These are phyloP conservation scores for Eledone cirrhosa DNA, from an alignment of 2,888 invertebrate genomes.

Conservation along the genomic window DNA sequence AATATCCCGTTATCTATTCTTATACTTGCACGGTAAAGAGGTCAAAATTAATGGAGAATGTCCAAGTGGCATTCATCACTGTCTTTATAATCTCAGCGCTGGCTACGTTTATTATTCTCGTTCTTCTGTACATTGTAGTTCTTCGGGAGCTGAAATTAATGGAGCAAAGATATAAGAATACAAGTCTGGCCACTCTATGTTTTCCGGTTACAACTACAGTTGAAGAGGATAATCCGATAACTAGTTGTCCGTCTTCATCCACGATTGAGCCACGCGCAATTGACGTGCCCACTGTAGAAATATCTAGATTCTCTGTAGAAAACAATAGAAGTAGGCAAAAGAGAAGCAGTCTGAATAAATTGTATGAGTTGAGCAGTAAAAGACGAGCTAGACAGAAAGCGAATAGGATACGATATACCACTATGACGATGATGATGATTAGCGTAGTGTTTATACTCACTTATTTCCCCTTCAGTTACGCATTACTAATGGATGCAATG, in stretches of 20 bases:
- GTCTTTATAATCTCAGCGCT: not conserved
- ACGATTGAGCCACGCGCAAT: too few species aligned
- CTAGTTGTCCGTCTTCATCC: too few species aligned
- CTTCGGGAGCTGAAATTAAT: not conserved
- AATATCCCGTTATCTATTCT: not conserved
- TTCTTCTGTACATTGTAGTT: not conserved
- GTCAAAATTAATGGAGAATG: not conserved
- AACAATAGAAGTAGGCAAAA: too few species aligned
- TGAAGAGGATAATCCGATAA: too few species aligned
- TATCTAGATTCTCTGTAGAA: too few species aligned
- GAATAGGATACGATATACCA: not conserved
- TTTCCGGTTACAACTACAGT: too few species aligned
- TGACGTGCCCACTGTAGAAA: too few species aligned
- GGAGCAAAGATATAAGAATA: too few species aligned
- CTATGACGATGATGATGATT: constrained; percentile 26
- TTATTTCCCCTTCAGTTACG: not conserved
- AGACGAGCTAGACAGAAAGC: not conserved
- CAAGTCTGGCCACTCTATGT: too few species aligned
- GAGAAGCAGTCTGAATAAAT: too few species aligned
- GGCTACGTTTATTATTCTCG: not conserved
- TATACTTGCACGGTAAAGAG: not conserved
- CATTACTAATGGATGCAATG: not conserved
- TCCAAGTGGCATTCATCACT: not conserved
- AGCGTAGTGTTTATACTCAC: not conserved
- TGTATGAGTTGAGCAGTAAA: not conserved